Percentiles rank a stretch among this genome's conserved stretches.
phyloP scores from a whole-genome alignment of 1,140 invertebrate species.

The Drosophila littoralis region DNA sequence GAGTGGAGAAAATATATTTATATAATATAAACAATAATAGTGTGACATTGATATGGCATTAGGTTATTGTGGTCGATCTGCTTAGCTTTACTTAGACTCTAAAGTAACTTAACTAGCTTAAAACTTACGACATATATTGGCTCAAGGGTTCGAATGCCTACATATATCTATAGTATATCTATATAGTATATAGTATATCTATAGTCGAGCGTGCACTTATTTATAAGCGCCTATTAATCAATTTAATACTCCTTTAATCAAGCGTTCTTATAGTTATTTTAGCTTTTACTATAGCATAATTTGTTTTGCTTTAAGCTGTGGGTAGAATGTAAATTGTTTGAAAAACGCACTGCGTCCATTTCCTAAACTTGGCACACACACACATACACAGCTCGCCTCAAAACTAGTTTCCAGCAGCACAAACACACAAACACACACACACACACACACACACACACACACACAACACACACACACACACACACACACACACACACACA shows the following conservation, averaged over 20 bases:
- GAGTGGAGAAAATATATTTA: conserved; percentile 44
- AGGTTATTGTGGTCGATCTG: background rate
- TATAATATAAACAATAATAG: conserved; percentile 20
- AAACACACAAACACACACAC: conserved; percentile 41
- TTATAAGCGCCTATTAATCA: background rate
- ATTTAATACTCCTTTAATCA: background rate
- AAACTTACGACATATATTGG: background rate
- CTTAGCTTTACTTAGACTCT: background rate
- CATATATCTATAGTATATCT: background rate
- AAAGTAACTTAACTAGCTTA: conserved; percentile 2
- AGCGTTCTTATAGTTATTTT: background rate
- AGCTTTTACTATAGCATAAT: conserved; percentile 19
- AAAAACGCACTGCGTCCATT: conserved; percentile 31
- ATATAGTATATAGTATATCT: background rate
- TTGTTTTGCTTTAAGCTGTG: conserved; percentile 16
- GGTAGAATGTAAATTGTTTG: conserved; percentile 8
- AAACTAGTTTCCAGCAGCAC: conserved; percentile 26
- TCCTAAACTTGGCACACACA: conserved; percentile 39
- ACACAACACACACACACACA: conserved; percentile 17
- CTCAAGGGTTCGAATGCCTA: too few species aligned
- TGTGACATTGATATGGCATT: conserved; percentile 3
- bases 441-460: conserved; percentile 9
- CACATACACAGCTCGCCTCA: background rate
- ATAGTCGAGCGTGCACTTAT: background rate
- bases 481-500: too few species aligned